Percentiles rank a stretch among this genome's conserved stretches.
These are phyloP conservation scores for Vanessa tameamea DNA, from an alignment of 1,140 invertebrate species.

Conservation along the genomic window DNA sequence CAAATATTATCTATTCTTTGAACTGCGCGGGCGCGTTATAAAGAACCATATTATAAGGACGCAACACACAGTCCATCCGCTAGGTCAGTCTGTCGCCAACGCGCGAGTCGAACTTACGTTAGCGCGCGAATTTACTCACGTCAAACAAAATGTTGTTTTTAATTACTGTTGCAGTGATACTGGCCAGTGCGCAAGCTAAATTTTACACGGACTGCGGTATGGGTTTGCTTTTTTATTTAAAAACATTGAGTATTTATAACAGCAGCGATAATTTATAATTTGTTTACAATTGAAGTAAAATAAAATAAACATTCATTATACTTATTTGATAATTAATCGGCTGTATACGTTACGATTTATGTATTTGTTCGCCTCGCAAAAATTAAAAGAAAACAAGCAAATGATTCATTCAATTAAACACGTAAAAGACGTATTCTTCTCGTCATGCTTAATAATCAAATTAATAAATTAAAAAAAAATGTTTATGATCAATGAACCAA, in stretches of 20 bases:
- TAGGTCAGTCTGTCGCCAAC: conserved; percentile 51
- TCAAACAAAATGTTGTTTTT: conserved; percentile 61
- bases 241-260: not conserved
- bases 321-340: too few relatives aligned
- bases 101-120: conserved; percentile 67
- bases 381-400: too few relatives aligned
- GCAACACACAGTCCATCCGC: conserved; percentile 47
- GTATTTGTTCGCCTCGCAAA: too few relatives aligned
- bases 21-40: conserved; percentile 66
- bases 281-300: not conserved
- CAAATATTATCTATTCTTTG: conserved; percentile 51
- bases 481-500: not conserved
- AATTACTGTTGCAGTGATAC: conserved; percentile 47
- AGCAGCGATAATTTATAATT: too few relatives aligned
- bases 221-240: conserved; percentile 11
- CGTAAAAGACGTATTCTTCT: too few relatives aligned
- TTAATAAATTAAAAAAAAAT: not conserved
- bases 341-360: too few relatives aligned
- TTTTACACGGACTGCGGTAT: conserved; percentile 73
- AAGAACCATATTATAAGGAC: conserved; percentile 60
- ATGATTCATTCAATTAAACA: too few relatives aligned
- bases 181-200: conserved; percentile 66
- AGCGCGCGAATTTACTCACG: conserved; percentile 58
- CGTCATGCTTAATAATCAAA: too few relatives aligned
- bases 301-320: not conserved